A percentile compares a stretch with the other conserved stretches of the same genome.
phyloP scores from a whole-genome alignment of 30 jellyfish, hydroid and myxozoan genomes.

The Aurelia coerulea region DNA sequence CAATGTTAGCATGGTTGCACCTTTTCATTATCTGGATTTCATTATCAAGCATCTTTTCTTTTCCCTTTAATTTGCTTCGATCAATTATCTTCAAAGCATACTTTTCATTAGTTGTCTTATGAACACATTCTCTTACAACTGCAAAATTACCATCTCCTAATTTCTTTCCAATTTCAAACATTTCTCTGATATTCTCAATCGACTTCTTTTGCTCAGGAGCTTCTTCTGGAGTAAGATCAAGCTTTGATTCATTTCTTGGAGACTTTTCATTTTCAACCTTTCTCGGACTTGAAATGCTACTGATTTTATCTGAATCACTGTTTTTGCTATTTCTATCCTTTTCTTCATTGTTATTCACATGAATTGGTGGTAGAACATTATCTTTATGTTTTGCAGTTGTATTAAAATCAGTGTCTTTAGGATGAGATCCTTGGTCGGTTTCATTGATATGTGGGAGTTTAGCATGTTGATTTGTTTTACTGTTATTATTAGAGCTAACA shows the following conservation, averaged over 20 bases:
- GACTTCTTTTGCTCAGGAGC: slow-evolving; percentile 18
- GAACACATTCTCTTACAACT: slow-evolving; percentile 87
- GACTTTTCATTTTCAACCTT: neutral
- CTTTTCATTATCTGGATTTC: slow-evolving; percentile 86
- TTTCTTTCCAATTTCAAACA: slow-evolving; percentile 79
- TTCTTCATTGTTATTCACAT: slow-evolving; percentile 24
- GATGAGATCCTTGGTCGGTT: neutral
- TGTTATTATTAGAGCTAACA: slow-evolving; percentile 11
- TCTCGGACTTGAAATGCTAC: neutral
- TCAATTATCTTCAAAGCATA: slow-evolving; percentile 94
- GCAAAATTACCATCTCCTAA: slow-evolving; percentile 99
- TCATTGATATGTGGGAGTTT: slow-evolving; percentile 61
- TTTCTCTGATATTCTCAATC: slow-evolving; percentile 48
- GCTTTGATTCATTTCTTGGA: neutral
- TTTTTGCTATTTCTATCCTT: neutral
- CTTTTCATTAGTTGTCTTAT: slow-evolving; percentile 60
- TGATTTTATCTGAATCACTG: neutral
- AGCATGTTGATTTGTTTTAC: slow-evolving; percentile 10
- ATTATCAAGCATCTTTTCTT: slow-evolving; percentile 82
- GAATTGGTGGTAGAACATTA: slow-evolving; percentile 52
- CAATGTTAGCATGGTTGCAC: slow-evolving; percentile 92
- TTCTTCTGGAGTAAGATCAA: neutral
- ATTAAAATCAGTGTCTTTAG: neutral
- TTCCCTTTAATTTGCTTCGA: slow-evolving; percentile 83
- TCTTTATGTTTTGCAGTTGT: slow-evolving; percentile 14